Conservation (phyloP, 1,140 invertebrate species). For the Drosophila orena region DNA sequence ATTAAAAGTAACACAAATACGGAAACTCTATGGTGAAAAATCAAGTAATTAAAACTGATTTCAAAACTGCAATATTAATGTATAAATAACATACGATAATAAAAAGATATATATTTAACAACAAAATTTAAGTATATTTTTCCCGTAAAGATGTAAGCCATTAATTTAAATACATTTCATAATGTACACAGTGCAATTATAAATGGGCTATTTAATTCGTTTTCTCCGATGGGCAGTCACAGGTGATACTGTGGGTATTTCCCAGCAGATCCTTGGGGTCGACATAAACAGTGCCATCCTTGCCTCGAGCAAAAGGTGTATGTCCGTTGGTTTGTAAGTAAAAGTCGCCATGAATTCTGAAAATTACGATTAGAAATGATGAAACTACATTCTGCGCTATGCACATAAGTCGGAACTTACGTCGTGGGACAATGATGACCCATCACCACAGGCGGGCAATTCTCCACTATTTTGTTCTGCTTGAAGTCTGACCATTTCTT, state of each 20-base stretch:
- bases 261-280: slow-evolving; percentile 73
- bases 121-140: slow-evolving; percentile 36
- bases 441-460: slow-evolving; percentile 61
- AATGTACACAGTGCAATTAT: slow-evolving; percentile 17
- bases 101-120: slow-evolving; percentile 4
- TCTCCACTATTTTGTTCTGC: slow-evolving; percentile 56
- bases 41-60: too few species aligned
- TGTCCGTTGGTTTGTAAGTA: slow-evolving; percentile 85
- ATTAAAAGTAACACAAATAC: too few species aligned
- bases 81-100: too few species aligned
- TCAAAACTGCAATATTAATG: too few species aligned
- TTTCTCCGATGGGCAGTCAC: slow-evolving; percentile 14
- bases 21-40: too few species aligned
- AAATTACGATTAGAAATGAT: slow-evolving; percentile 24
- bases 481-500: slow-evolving; percentile 85
- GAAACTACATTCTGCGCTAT: not conserved
- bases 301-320: slow-evolving; percentile 81
- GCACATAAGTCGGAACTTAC: slow-evolving; percentile 42
- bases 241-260: slow-evolving; percentile 47
- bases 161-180: slow-evolving; percentile 6
- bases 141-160: slow-evolving; percentile 23
- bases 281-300: slow-evolving; percentile 70
- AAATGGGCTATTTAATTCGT: slow-evolving; percentile 4
- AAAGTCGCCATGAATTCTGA: slow-evolving; percentile 81
- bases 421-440: slow-evolving; percentile 76